These are phyloP conservation scores for Acridotheres tristis DNA, from an alignment of 2,797 vertebrate genomes.

Conservation along the genomic window DNA sequence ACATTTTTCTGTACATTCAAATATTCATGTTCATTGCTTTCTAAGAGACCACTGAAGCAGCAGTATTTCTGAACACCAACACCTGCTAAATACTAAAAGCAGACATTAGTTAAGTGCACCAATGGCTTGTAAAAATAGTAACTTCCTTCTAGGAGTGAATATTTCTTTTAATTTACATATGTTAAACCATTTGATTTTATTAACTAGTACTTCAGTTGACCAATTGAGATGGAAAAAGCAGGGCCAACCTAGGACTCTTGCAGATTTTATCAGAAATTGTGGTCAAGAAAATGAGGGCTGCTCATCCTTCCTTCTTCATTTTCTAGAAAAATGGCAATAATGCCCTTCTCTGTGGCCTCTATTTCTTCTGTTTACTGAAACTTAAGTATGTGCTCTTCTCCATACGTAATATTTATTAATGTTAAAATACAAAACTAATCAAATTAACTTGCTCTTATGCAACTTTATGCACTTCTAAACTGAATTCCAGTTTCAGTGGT, in stretches of 20 bases:
- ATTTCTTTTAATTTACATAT: not conserved
- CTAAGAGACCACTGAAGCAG: not conserved
- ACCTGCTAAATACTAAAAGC: not conserved
- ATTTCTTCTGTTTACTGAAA: not conserved
- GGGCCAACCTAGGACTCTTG: not conserved
- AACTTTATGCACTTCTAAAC: not conserved
- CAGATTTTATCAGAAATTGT: not conserved
- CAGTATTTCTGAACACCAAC: not conserved
- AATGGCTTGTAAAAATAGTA: not conserved
- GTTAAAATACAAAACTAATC: not conserved
- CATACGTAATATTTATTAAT: not conserved
- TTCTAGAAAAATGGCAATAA: not conserved
- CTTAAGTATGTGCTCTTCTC: not conserved
- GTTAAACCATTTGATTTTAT: not conserved
- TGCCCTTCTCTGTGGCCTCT: not conserved
- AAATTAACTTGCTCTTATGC: not conserved
- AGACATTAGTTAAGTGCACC: not conserved
- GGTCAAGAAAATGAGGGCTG: not conserved
- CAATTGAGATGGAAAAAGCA: not conserved
- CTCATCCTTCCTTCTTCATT: not conserved
- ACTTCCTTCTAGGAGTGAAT: not conserved
- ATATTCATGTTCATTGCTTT: not conserved
- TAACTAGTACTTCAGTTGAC: not conserved
- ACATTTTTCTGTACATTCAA: not conserved
- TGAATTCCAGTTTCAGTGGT: accelerated